Conservation (phyloP, 2,888 invertebrate genomes). For the Cyclophora punctaria region DNA sequence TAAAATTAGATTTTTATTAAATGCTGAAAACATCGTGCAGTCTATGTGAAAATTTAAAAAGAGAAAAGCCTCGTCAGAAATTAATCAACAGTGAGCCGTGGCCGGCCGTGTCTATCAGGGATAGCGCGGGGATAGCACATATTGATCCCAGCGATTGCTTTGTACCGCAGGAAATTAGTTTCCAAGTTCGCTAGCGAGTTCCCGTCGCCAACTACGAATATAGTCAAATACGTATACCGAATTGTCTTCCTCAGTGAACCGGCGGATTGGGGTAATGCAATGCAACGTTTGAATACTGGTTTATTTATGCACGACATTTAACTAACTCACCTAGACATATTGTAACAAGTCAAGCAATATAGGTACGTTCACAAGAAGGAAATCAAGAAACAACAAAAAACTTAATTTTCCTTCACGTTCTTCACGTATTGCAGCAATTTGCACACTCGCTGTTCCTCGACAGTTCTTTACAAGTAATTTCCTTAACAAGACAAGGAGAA, state of each 20-base stretch:
- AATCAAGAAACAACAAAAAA: neutral
- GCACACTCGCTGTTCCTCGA: slow-evolving; percentile 10
- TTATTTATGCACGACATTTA: too few relatives aligned
- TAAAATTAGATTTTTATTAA: too few relatives aligned
- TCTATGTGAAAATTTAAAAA: slow-evolving; percentile 12
- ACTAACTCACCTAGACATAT: too few relatives aligned
- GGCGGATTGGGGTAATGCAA: neutral
- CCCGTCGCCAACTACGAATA: slow-evolving; percentile 13
- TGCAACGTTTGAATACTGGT: neutral
- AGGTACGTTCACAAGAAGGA: too few relatives aligned
- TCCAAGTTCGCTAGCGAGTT: slow-evolving; percentile 45
- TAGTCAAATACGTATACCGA: neutral
- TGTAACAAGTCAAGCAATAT: too few relatives aligned
- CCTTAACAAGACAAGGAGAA: slow-evolving; percentile 6
- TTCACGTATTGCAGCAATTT: slow-evolving; percentile 16
- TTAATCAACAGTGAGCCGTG: slow-evolving; percentile 40
- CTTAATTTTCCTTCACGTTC: slow-evolving; percentile 14
- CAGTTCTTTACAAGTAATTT: slow-evolving; percentile 11
- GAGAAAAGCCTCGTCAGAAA: slow-evolving; percentile 25
- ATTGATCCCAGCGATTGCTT: slow-evolving; percentile 54
- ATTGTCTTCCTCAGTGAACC: neutral
- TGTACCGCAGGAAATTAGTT: slow-evolving; percentile 69
- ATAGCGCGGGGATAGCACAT: slow-evolving; percentile 42
- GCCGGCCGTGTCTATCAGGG: slow-evolving; percentile 34
- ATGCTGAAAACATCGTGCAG: too few relatives aligned